phyloP scores from a whole-genome alignment of 2,797 vertebrate species.

The Argyrosomus regius region DNA sequence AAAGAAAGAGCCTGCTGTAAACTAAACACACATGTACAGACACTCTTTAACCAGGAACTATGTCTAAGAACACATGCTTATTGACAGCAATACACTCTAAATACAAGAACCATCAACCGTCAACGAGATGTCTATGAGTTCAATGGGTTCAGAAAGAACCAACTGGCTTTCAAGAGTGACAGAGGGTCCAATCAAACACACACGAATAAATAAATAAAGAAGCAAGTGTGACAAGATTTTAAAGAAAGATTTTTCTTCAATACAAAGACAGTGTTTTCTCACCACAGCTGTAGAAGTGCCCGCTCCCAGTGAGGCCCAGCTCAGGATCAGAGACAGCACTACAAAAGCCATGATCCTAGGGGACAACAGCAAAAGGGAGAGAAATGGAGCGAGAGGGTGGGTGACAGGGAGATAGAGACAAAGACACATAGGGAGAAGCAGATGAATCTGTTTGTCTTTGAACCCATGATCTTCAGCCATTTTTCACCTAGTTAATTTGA shows the following conservation, averaged over 20 bases:
- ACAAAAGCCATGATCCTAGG: constrained; percentile 91
- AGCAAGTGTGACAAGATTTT: constrained; percentile 15
- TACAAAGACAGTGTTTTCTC: constrained; percentile 70
- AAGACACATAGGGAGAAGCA: constrained; percentile 31
- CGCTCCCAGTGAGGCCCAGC: constrained; percentile 91
- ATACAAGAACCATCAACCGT: constrained; percentile 2
- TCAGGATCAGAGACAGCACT: constrained; percentile 88
- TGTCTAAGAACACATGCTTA: constrained; percentile 36
- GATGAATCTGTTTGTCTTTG: constrained; percentile 55
- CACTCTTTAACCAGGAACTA: constrained; percentile 39
- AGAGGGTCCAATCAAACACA: constrained; percentile 12
- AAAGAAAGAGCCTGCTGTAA: constrained; percentile 21
- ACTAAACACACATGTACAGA: constrained; percentile 40
- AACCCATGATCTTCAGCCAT: constrained; percentile 29
- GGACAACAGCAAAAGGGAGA: constrained; percentile 30
- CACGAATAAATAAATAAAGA: constrained; percentile 11
- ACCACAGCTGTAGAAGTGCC: constrained; percentile 90
- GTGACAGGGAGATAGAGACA: constrained; percentile 28
- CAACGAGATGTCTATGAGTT: not conserved
- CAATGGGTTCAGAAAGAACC: not conserved
- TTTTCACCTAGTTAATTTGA: constrained; percentile 52
- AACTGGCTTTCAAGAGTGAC: not conserved
- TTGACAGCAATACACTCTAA: constrained; percentile 30
- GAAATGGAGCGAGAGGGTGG: constrained; percentile 3
- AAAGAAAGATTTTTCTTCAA: not conserved